Conservation (phyloP, 1,140 invertebrate species). For the Hylaeus volcanicus region DNA sequence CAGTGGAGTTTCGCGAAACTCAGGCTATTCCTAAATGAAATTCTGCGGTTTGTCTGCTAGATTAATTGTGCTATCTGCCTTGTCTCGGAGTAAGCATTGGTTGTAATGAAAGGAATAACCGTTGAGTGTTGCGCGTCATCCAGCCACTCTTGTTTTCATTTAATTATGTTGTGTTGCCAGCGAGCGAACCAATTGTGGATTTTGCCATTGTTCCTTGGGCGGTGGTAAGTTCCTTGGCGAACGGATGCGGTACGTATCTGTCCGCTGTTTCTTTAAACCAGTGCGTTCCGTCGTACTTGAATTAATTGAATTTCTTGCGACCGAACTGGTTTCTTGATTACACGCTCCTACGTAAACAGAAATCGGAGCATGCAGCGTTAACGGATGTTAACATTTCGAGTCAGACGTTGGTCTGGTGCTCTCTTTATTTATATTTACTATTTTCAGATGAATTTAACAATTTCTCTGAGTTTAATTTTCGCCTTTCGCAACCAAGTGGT, state of each 20-base stretch:
- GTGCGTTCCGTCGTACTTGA: background rate
- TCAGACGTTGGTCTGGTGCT: no score
- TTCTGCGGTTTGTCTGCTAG: conserved; percentile 26
- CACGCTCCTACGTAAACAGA: no score
- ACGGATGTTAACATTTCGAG: background rate
- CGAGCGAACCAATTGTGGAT: background rate
- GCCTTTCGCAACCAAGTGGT: no score
- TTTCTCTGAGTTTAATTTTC: no score
- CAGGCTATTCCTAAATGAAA: conserved; percentile 26
- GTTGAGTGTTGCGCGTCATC: background rate
- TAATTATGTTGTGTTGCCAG: background rate
- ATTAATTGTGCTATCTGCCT: conserved; percentile 23
- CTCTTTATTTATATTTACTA: no score
- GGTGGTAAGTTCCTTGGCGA: background rate
- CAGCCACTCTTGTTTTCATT: background rate
- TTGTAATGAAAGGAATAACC: background rate
- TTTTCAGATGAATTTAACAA: no score
- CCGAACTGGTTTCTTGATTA: background rate
- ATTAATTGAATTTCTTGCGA: conserved; percentile 7
- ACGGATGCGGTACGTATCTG: background rate
- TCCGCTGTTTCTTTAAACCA: background rate
- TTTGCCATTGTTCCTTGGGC: background rate
- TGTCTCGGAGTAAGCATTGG: background rate
- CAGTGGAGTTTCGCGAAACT: conserved; percentile 9
- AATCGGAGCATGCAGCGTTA: background rate